Evolutionary conservation across 2,113 vertebrate species (phyloP), one percentile per base, ranked within the genome.

Genomic region (Azemiops feae): DNA sequence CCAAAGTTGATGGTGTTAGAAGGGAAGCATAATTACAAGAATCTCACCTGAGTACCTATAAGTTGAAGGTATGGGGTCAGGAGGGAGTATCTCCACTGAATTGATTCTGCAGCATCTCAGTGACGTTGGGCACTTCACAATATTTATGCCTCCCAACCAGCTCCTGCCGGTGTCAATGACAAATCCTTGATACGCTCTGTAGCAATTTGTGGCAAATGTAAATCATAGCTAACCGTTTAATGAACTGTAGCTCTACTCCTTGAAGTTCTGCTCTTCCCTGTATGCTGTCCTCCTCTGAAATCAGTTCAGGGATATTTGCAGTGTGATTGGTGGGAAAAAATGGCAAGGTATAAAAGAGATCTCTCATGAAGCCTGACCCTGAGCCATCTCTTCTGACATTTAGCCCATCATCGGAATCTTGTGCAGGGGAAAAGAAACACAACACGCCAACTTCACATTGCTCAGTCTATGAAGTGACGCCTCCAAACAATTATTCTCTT

Each of bases 191-290:
- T 91, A 89, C 34, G 90, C 43, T 69, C 57, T 39, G n/a, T 18
- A 58, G 90, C 85, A 93, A 93, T 93, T 92, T 89, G 93, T 93
- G 90, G 87, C 45, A 39, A 50, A 85, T 60, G 93, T 93, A 91
- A 93, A 93, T 93, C 93, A 91, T 89, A 85, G 87, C 53, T 91
- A 93, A 93, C 86, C 89, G 53, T 87, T 91, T 91, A 93, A 93
- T 93, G 93, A 89, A 50, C n/a, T 91, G 90, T 93, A 52, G 87
- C 87, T 89, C 30, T 74, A 85, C 30, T 92, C 74, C 85, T 14
- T 58, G 50, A 85, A 50, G 64, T 85, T 85, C 93, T 93, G 90
- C 54, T 69, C 4, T 81, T 64, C 55, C 11, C 81, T 10, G 8
- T 45, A 8, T 55, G 52, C 92, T 69, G 74, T 22, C 92, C 74